phyloP scores from a whole-genome alignment of 2,113 vertebrate genomes.

The Calypte anna region DNA sequence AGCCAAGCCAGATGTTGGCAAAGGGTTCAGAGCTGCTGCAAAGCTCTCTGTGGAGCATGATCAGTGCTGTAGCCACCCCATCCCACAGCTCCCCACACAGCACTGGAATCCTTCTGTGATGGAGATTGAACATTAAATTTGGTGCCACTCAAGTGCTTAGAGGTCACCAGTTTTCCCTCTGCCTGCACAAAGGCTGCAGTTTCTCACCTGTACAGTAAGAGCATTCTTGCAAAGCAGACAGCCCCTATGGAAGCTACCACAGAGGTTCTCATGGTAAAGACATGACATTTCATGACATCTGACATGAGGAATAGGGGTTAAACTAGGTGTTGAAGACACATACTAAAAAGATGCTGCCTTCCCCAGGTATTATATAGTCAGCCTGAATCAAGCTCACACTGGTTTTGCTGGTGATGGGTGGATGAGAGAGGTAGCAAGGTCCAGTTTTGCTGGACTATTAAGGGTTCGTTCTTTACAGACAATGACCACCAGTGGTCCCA shows the following conservation, averaged over 20 bases:
- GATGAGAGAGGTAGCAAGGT: not conserved
- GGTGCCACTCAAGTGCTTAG: not conserved
- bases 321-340: not conserved
- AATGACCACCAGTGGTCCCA: not conserved
- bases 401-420: not conserved
- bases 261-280: fast-evolving
- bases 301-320: not conserved
- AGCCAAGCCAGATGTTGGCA: not conserved
- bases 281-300: not conserved
- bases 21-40: not conserved
- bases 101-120: not conserved
- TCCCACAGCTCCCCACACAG: not conserved
- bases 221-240: not conserved
- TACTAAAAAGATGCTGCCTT: not conserved
- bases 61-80: not conserved
- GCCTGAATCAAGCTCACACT: not conserved
- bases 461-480: not conserved
- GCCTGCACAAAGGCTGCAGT: not conserved
- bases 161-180: not conserved
- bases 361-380: not conserved
- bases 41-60: fast-evolving
- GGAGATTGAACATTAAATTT: not conserved
- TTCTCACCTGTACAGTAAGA: not conserved
- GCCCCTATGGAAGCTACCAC: not conserved
- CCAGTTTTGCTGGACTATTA: not conserved